These are phyloP conservation scores for Mormyrus hasselquistii DNA, from an alignment of 2,797 vertebrate genomes.

Conservation along the genomic window DNA sequence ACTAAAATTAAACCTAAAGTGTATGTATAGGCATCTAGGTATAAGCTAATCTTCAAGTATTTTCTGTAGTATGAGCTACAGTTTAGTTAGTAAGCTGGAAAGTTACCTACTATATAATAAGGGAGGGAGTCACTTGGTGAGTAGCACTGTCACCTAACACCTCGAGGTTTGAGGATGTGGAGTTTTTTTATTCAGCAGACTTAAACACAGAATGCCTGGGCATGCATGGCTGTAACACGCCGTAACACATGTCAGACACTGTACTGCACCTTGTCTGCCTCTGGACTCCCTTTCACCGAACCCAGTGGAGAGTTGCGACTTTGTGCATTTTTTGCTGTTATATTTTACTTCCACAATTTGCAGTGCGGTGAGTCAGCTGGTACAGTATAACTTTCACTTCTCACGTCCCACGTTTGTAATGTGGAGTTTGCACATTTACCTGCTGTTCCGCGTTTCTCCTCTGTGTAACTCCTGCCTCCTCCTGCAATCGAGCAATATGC, in stretches of 20 bases:
- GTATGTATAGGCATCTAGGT: neutral
- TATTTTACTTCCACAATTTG: neutral
- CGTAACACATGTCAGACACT: neutral
- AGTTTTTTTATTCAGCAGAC: neutral
- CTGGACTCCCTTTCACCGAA: neutral
- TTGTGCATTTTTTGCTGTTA: neutral
- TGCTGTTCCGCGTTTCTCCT: neutral
- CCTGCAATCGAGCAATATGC: neutral
- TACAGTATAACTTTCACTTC: neutral
- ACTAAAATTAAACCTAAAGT: neutral
- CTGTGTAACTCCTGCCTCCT: neutral
- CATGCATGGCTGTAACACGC: neutral
- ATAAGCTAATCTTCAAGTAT: neutral
- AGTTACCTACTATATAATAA: neutral
- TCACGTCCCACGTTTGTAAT: neutral
- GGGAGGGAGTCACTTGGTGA: neutral
- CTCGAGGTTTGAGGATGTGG: neutral
- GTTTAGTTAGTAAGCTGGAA: neutral
- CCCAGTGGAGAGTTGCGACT: neutral
- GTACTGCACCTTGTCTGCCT: neutral
- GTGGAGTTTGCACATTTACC: neutral
- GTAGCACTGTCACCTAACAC: neutral
- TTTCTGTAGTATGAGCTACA: neutral
- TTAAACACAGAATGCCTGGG: neutral
- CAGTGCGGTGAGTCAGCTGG: neutral